Evolutionary conservation across 35 echinoderm and acorn worm genomes (phyloP), one percentile per base, ranked within the genome.

Genomic region (Lytechinus variegatus): DNA sequence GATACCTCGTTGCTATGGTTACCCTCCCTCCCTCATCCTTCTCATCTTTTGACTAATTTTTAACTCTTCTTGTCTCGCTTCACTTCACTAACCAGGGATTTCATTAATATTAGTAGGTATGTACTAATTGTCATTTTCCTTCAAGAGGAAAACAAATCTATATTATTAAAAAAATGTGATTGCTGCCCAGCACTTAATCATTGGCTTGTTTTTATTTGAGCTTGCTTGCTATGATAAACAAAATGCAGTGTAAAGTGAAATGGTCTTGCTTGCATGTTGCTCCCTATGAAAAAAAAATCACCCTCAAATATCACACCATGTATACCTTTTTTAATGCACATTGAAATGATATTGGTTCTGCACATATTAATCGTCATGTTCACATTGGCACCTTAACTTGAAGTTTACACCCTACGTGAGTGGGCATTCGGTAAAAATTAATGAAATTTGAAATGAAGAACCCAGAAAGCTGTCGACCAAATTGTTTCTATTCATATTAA

Each of bases 31-130:
- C 33, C 10, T 71, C 61, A 79, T 79, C 66, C 66, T 24, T 79
- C 12, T 79, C 66, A 79, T 79, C 66, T 79, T 79, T 79, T 79
- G 66, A 79, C 66, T 79, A 79, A 79, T 79, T 16, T 79, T 79
- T 79, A 79, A 79, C 66, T 79, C 66, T 79, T 79, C 66, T 79
- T 79, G 66, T 79, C 66, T 79, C 66, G 66, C 66, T 90, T 54
- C 88, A 54, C 52, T 13, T 90, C 54, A 93, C 92, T 93, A 93
- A 93, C 92, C 92, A 93, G 92, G 92, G 92, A 93, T 57, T 93
- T 56, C 92, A 93, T 55, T 28, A 93, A 90, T 54, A 52, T 90
- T 90, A 54, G 88, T 54, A 54, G 88, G 88, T 90, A 90, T 44
- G 88, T 90, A 90, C 88, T 90, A 90, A 90, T 79, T 79, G 66